A percentile compares a stretch with the other conserved stretches of the same genome.
These are phyloP conservation scores for Dendrocopos noguchii DNA, from an alignment of 2,113 vertebrate species.

Conservation along the genomic window DNA sequence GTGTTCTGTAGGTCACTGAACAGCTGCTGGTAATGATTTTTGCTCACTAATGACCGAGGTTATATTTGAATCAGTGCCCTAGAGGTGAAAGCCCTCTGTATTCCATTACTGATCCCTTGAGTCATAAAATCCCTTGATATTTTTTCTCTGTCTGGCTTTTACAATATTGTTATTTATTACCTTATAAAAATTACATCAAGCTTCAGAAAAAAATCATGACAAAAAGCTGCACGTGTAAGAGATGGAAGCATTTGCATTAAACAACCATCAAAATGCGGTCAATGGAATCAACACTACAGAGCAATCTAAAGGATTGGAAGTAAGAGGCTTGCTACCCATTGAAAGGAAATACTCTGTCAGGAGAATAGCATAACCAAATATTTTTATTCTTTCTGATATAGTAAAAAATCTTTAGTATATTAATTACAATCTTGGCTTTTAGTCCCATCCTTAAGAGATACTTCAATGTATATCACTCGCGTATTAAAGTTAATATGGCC, in stretches of 20 bases:
- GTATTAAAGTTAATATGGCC: not conserved
- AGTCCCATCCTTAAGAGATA: not conserved
- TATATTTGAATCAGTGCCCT: conserved; percentile 67
- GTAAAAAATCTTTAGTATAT: not conserved
- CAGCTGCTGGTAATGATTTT: conserved; percentile 69
- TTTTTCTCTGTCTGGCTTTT: conserved; percentile 16
- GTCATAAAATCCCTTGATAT: conserved; percentile 48
- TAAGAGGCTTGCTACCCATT: not conserved
- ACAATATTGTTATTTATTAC: conserved; percentile 34
- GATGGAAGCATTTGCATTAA: not conserved
- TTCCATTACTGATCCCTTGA: conserved; percentile 59
- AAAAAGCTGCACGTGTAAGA: not conserved
- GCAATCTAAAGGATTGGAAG: not conserved
- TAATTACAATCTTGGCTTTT: not conserved
- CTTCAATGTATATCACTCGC: not conserved
- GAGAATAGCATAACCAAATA: not conserved
- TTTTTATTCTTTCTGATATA: not conserved
- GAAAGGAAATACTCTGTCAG: conserved; percentile 18
- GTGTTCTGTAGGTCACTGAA: conserved; percentile 60
- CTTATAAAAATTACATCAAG: conserved; percentile 38
- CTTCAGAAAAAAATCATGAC: not conserved
- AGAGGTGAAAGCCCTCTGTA: conserved; percentile 60
- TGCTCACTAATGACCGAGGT: conserved; percentile 67
- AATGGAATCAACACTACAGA: not conserved
- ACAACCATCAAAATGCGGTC: not conserved